Evolutionary conservation across 2,888 invertebrate species (phyloP).

Genomic region (Anaspis maculata): DNA sequence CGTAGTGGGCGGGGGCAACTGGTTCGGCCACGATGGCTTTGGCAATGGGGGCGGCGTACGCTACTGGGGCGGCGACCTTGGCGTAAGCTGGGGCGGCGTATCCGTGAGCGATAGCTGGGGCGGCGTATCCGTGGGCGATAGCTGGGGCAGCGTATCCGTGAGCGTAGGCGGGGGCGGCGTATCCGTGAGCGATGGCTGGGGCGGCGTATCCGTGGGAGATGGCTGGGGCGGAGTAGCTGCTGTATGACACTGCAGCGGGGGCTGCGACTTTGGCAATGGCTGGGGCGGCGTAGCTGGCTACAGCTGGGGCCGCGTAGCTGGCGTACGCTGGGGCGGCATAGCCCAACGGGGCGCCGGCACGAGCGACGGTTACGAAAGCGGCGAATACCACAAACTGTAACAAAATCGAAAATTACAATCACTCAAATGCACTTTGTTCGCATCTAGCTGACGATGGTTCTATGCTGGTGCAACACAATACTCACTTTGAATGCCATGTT

Average conservation of each 20-base stretch:
- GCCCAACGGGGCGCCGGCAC: constrained; percentile 21
- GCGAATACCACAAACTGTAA: constrained; percentile 21
- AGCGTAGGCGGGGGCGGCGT: constrained; percentile 10
- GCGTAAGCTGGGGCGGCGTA: constrained; percentile 31
- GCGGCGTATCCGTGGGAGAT: constrained; percentile 10
- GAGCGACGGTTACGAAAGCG: constrained; percentile 20
- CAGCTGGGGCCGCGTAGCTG: constrained; percentile 38
- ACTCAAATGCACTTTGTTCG: constrained; percentile 1
- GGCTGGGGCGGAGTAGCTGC: constrained; percentile 15
- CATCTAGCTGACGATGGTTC: not conserved
- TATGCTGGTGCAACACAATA: constrained; percentile 3
- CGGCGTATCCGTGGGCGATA: constrained; percentile 24
- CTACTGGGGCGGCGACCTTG: constrained; percentile 31
- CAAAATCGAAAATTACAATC: constrained; percentile 6
- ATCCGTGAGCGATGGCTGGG: constrained; percentile 9
- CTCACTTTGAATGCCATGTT: constrained; percentile 28
- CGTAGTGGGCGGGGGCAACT: constrained; percentile 43
- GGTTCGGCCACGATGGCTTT: constrained; percentile 40
- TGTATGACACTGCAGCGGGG: too few relatives aligned
- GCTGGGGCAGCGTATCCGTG: constrained; percentile 17
- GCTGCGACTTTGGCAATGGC: constrained; percentile 32
- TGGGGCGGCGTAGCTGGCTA: constrained; percentile 26
- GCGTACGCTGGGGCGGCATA: constrained; percentile 17
- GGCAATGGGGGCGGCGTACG: constrained; percentile 16
- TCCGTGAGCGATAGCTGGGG: constrained; percentile 36